Percentiles rank a stretch among this genome's conserved stretches.
These are phyloP conservation scores for Oxygymnocypris stewartii DNA, from an alignment of 2,113 vertebrate genomes.

Conservation along the genomic window DNA sequence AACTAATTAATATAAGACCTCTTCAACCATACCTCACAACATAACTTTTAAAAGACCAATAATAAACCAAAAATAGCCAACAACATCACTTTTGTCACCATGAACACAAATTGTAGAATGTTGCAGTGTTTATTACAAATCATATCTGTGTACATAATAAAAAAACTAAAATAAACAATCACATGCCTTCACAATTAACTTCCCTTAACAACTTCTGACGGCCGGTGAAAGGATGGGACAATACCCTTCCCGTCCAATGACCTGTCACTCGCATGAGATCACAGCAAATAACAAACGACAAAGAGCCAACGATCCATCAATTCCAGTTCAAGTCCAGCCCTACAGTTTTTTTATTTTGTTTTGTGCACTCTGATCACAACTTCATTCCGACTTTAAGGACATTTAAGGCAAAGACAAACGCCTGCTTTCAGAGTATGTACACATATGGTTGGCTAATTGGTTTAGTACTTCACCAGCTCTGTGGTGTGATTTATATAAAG, in stretches of 20 bases:
- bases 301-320: background rate
- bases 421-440: slow-evolving; percentile 18
- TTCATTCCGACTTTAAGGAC: background rate
- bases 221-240: background rate
- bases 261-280: background rate
- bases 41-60: too few relatives aligned
- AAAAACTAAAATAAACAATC: too few relatives aligned
- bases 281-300: background rate
- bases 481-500: slow-evolving; percentile 33
- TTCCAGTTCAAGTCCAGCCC: background rate
- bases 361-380: background rate
- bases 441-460: slow-evolving; percentile 10
- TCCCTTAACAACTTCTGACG: too few relatives aligned
- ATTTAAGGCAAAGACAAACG: background rate
- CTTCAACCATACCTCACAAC: background rate
- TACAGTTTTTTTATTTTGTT: background rate
- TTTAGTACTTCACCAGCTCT: background rate
- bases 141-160: too few relatives aligned
- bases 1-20: slow-evolving; percentile 61
- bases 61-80: too few relatives aligned
- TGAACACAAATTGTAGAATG: too few relatives aligned
- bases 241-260: background rate
- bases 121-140: too few relatives aligned
- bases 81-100: too few relatives aligned
- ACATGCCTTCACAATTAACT: too few relatives aligned